Conservation (phyloP, 2,888 invertebrate species). For the Pseudococcus viburni region DNA sequence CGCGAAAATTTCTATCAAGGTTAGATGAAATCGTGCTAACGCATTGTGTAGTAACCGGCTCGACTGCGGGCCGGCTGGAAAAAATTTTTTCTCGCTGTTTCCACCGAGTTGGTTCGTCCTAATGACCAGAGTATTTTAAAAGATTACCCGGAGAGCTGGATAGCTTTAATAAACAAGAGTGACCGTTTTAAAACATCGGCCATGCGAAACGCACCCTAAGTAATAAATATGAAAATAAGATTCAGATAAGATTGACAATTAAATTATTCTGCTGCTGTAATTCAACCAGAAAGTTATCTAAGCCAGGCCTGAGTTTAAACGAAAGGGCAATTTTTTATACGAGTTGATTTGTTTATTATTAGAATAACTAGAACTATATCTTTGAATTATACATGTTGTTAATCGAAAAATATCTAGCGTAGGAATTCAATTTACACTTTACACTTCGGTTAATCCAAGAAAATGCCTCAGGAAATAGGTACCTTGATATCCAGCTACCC, state of each 20-base stretch:
- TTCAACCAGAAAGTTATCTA: slow-evolving; percentile 21
- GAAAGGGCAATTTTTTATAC: not conserved
- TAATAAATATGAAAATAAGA: slow-evolving; percentile 50
- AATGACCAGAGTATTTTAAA: slow-evolving; percentile 38
- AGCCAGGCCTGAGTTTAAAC: not conserved
- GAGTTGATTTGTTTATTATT: not conserved
- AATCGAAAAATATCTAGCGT: not conserved
- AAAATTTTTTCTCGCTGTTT: not conserved
- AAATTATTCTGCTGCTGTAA: not conserved
- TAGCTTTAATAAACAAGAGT: slow-evolving; percentile 44
- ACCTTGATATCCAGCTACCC: too few species aligned
- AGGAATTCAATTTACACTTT: too few species aligned
- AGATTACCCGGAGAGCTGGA: slow-evolving; percentile 14
- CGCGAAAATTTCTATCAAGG: slow-evolving; percentile 37
- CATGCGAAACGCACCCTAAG: slow-evolving; percentile 39
- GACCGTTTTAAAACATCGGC: slow-evolving; percentile 34
- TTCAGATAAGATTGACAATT: slow-evolving; percentile 45
- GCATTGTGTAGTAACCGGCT: not conserved
- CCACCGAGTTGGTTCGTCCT: not conserved
- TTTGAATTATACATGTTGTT: too few species aligned
- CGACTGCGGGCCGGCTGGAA: not conserved
- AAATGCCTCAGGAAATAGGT: too few species aligned
- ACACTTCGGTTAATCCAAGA: too few species aligned
- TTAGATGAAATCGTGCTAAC: slow-evolving; percentile 47
- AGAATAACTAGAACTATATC: not conserved